Percentiles rank a stretch among this genome's conserved stretches.
These are phyloP conservation scores for Theocolax elegans DNA, from an alignment of 1,140 invertebrate genomes.

Conservation along the genomic window DNA sequence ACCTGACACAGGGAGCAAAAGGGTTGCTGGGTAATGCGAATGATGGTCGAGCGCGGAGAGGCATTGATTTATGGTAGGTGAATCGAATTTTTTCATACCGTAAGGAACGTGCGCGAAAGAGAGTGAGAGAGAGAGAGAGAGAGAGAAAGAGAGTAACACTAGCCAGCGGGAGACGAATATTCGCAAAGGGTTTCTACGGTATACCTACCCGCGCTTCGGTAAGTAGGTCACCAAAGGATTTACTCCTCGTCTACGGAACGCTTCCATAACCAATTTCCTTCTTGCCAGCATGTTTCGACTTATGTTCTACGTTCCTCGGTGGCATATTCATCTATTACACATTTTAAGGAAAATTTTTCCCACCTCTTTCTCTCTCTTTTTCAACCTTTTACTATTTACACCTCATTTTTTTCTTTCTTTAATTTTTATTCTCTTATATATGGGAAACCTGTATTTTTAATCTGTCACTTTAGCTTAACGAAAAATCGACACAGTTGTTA, in stretches of 20 bases:
- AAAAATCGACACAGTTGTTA: too few relatives aligned
- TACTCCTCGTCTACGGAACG: background rate
- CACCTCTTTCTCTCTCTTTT: too few relatives aligned
- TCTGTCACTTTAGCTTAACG: too few relatives aligned
- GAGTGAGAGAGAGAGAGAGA: background rate
- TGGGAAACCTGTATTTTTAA: too few relatives aligned
- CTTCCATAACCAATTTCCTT: background rate
- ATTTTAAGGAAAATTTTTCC: too few relatives aligned
- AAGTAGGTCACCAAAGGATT: conserved; percentile 28
- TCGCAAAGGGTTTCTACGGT: conserved; percentile 27
- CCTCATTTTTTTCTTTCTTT: too few relatives aligned
- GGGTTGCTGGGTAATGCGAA: conserved; percentile 40
- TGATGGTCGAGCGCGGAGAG: conserved; percentile 33
- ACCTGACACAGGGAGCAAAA: conserved; percentile 38
- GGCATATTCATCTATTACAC: background rate
- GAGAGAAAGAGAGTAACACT: background rate
- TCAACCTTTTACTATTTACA: too few relatives aligned
- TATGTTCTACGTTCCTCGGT: background rate
- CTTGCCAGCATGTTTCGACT: background rate
- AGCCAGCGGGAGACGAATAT: conserved; percentile 35
- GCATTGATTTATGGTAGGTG: conserved; percentile 59
- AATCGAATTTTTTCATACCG: conserved; percentile 58
- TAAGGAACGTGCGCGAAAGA: conserved; percentile 24
- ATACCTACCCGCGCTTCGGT: background rate
- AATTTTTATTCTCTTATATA: too few relatives aligned